Evolutionary conservation across 1,140 invertebrate species (phyloP), one percentile per base, ranked within the genome.

Genomic region (Glossosoma conforme): DNA sequence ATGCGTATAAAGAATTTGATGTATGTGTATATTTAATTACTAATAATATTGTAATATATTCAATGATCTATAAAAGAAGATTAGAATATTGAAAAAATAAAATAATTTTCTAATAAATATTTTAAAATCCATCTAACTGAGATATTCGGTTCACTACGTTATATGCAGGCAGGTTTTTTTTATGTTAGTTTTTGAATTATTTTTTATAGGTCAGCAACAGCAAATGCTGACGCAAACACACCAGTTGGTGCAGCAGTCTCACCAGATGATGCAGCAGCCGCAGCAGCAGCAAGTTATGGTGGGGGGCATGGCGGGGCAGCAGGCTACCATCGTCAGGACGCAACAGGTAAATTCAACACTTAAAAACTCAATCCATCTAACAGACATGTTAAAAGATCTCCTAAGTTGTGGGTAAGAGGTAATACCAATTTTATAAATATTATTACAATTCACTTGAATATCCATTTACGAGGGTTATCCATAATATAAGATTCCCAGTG

Each of bases 131-230:
- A n/a, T n/a, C n/a, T n/a, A n/a, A n/a, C n/a, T n/a, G n/a, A n/a
- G n/a, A n/a, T n/a, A n/a, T n/a, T n/a, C n/a, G n/a, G n/a, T n/a
- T n/a, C n/a, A n/a, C n/a, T n/a, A n/a, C n/a, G n/a, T n/a, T n/a
- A n/a, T n/a, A n/a, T n/a, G n/a, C n/a, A n/a, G n/a, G n/a, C n/a
- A n/a, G n/a, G n/a, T n/a, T n/a, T n/a, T n/a, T n/a, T n/a, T n/a
- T n/a, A n/a, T n/a, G n/a, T n/a, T n/a, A n/a, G n/a, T n/a, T n/a
- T n/a, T n/a, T n/a, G n/a, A n/a, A n/a, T n/a, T n/a, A n/a, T n/a
- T n/a, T n/a, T n/a, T n/a, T n/a, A n/a, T 22, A 42, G 61, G 24
- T 55, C 61, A 45, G 51, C 62, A 61, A 55, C 64, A 52, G 58
- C 63, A 41, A 53, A 56, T 41, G 42, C 52, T 38, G 65, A 60